Base-by-base conservation (phyloP, 2,888 invertebrate genomes). In the Vanessa cardui region DNA sequence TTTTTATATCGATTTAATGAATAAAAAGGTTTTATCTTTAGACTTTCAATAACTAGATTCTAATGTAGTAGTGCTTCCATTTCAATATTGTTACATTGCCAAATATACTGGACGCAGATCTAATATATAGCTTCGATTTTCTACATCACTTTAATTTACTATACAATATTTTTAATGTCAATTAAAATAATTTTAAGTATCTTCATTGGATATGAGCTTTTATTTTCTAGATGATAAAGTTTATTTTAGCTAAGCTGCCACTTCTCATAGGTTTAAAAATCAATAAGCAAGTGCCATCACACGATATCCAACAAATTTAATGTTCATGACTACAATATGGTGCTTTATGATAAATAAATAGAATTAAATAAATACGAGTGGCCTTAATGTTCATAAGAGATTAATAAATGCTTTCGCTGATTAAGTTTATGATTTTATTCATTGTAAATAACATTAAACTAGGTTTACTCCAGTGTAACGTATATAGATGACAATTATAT, bases 361-460 rank as follows among this genome's bases (percentile, higher is more conserved):
- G 80, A 79, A 75, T 77, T 77, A 72, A 75, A 73, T 71, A 76
- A 72, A 75, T 74, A 77, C 70, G 79, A 79, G 88, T 86, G 88
- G 87, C 88, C 90, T 88, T 88, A 85, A 83, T 78, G 76, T 79
- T 80, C 31, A 67, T 76, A 78, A 76, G 72, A 72, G 70, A 72
- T 72, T 71, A 74, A 68, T 69, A 73, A 76, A 69, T 69, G 71
- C 72, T 77, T 79, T 78, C 78, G 66, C 70, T 75, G 80, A 77
- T 78, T 80, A 74, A 77, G 76, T 78, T 79, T 26, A 26, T 26
- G 26, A 26, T 26, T 26, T 79, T 80, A 78, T 78, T 82, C 80
- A 84, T 81, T 90, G 90, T 90, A 90, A 83, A 90, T 90, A 90
- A 87, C 81, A 83, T 84, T 75, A 18, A 39, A 56, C 18, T 81